These are phyloP conservation scores for Slavum lentiscoides DNA, from an alignment of 2,888 invertebrate species.

Conservation along the genomic window DNA sequence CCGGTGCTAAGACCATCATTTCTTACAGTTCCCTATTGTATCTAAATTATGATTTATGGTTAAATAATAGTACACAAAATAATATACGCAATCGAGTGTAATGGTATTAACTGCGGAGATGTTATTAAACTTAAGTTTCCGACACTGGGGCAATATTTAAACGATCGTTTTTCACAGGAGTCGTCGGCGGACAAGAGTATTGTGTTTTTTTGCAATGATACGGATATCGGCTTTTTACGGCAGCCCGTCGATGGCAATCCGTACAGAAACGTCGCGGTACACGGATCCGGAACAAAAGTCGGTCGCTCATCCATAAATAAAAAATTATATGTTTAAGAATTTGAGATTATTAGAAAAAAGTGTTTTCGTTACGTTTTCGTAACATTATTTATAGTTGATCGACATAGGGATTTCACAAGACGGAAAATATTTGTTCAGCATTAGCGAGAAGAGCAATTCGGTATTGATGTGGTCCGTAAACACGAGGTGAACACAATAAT, in stretches of 20 bases:
- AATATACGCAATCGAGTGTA: too few relatives aligned
- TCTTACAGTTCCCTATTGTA: too few relatives aligned
- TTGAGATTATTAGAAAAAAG: background rate
- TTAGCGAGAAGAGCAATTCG: constrained; percentile 22
- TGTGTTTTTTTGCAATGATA: constrained; percentile 32
- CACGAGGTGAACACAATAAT: background rate
- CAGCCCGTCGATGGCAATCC: constrained; percentile 43
- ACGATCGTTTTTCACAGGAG: constrained; percentile 3
- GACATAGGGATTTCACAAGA: background rate
- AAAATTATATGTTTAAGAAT: background rate
- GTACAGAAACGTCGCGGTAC: background rate
- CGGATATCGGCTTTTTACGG: constrained; percentile 18
- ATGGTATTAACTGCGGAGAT: too few relatives aligned
- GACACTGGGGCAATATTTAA: too few relatives aligned
- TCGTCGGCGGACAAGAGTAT: background rate
- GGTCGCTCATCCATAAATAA: background rate
- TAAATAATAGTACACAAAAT: too few relatives aligned
- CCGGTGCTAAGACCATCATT: too few relatives aligned
- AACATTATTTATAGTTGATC: constrained; percentile 19
- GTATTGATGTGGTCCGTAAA: constrained; percentile 33
- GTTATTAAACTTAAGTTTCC: too few relatives aligned
- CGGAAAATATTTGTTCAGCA: background rate
- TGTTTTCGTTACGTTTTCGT: background rate
- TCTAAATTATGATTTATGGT: too few relatives aligned
- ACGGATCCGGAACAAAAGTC: constrained; percentile 34